phyloP scores from a whole-genome alignment of 2,888 invertebrate species.

The Caenorhabditis sp. region DNA sequence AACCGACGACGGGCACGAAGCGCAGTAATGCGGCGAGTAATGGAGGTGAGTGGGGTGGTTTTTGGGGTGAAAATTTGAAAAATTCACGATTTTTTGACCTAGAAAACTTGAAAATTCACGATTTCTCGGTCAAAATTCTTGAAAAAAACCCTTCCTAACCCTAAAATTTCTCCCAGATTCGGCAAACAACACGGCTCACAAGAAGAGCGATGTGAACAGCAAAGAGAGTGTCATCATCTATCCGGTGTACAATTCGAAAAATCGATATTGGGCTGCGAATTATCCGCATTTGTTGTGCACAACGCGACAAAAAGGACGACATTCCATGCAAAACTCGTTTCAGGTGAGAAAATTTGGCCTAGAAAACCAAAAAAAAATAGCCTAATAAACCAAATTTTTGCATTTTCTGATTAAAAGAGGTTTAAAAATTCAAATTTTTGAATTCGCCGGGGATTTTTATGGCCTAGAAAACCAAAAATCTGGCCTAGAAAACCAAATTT shows the following conservation, averaged over 20 bases:
- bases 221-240: conserved; percentile 64
- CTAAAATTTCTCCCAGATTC: conserved; percentile 31
- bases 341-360: conserved; percentile 39
- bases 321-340: conserved; percentile 58
- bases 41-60: not conserved
- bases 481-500: no score
- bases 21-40: conserved; percentile 56
- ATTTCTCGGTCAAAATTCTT: not conserved
- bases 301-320: conserved; percentile 66
- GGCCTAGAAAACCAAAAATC: no score
- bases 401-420: no score
- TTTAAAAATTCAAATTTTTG: no score
- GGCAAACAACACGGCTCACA: conserved; percentile 63
- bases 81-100: not conserved
- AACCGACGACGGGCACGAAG: conserved; percentile 67
- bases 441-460: no score
- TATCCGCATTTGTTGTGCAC: conserved; percentile 69
- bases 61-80: not conserved
- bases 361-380: no score
- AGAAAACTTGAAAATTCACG: not conserved
- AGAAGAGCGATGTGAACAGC: conserved; percentile 69
- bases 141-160: no score
- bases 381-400: no score
- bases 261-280: conserved; percentile 67
- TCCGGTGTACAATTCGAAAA: conserved; percentile 61